Percentiles rank a stretch among this genome's conserved stretches.
phyloP scores from a whole-genome alignment of 1,140 invertebrate species.

The Apis laboriosa region DNA sequence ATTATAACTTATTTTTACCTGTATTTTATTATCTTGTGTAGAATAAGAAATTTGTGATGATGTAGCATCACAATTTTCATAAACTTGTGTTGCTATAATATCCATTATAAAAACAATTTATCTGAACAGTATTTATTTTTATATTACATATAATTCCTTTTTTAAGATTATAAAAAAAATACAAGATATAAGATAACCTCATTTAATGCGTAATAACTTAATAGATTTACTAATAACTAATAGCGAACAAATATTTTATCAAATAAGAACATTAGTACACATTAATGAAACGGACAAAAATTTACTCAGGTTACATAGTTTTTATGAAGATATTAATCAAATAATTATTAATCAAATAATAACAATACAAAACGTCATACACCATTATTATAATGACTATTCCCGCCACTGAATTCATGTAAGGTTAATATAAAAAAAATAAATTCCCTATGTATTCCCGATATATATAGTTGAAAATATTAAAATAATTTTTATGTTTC shows the following conservation, averaged over 20 bases:
- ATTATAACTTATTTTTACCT: constrained; percentile 16
- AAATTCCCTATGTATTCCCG: constrained; percentile 1
- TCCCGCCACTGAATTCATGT: not conserved
- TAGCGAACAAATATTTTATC: not conserved
- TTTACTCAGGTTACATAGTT: not conserved
- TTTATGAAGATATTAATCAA: not conserved
- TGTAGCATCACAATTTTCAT: constrained; percentile 29
- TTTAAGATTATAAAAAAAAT: not conserved
- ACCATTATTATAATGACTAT: not conserved
- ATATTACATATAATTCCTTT: not conserved
- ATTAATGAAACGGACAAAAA: not conserved
- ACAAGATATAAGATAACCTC: not conserved
- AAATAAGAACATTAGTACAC: not conserved
- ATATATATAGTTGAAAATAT: not conserved
- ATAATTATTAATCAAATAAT: not conserved
- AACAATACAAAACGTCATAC: not conserved
- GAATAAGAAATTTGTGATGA: constrained; percentile 4
- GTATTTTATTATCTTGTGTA: not conserved
- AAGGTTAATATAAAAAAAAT: not conserved
- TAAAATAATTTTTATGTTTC: not conserved
- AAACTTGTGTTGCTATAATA: constrained; percentile 56
- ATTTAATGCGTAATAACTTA: not conserved
- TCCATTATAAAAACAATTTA: constrained; percentile 41
- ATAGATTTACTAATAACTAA: not conserved
- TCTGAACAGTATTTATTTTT: not conserved